Conservation (phyloP, 2,797 vertebrate genomes). For the Macropodus opercularis region DNA sequence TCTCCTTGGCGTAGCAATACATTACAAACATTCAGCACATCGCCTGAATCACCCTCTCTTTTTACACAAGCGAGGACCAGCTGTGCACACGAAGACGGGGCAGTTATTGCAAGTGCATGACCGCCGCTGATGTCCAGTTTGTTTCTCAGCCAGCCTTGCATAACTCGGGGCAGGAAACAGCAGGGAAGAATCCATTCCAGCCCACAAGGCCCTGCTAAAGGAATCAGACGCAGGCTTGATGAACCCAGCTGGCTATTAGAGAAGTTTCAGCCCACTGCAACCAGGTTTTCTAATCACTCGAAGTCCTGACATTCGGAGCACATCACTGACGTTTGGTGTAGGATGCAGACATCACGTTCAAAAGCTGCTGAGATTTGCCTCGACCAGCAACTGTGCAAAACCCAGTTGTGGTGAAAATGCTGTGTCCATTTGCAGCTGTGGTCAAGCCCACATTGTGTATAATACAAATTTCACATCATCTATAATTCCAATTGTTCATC, state of each 20-base stretch:
- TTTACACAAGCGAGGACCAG: conserved; percentile 52
- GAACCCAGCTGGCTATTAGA: conserved; percentile 67
- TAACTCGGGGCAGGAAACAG: conserved; percentile 56
- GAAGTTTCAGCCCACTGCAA: conserved; percentile 45
- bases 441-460: conserved; percentile 6
- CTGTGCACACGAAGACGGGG: conserved; percentile 25
- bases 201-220: conserved; percentile 68
- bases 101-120: conserved; percentile 34
- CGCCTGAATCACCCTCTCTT: conserved; percentile 49
- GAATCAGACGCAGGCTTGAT: conserved; percentile 69
- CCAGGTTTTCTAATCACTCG: conserved; percentile 68
- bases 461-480: conserved; percentile 32
- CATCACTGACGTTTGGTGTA: conserved; percentile 47
- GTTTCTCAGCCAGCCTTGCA: conserved; percentile 55
- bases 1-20: conserved; percentile 47
- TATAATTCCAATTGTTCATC: conserved; percentile 7
- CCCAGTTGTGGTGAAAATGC: conserved; percentile 16
- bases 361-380: conserved; percentile 36
- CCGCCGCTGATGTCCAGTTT: conserved; percentile 52
- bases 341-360: conserved; percentile 40
- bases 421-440: conserved; percentile 43
- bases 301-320: conserved; percentile 53
- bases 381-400: conserved; percentile 3
- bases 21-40: conserved; percentile 56
- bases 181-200: conserved; percentile 63